phyloP scores from a whole-genome alignment of 2,113 vertebrate species.

The Pedetes capensis region DNA sequence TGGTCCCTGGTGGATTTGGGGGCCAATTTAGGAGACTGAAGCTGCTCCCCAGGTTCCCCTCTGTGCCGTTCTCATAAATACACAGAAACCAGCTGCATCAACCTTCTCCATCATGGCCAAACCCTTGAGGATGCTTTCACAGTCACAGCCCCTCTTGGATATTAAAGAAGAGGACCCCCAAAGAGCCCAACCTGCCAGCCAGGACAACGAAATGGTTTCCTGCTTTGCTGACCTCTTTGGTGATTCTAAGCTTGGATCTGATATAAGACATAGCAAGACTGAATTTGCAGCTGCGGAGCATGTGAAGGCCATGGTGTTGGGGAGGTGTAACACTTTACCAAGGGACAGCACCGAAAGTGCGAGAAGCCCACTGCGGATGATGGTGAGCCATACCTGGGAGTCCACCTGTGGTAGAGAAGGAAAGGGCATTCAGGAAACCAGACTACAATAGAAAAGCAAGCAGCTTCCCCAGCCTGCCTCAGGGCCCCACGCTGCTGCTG shows the following conservation, averaged over 20 bases:
- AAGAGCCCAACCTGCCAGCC: not conserved
- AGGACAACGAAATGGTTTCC: not conserved
- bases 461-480: not conserved
- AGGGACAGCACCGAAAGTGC: not conserved
- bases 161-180: not conserved
- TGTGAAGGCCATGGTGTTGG: not conserved
- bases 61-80: not conserved
- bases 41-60: not conserved
- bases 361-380: not conserved
- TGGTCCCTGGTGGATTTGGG: not conserved
- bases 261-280: not conserved
- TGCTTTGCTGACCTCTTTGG: not conserved
- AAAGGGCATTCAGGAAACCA: not conserved
- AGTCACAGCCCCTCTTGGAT: not conserved
- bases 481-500: not conserved
- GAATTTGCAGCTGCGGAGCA: not conserved
- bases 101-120: not conserved
- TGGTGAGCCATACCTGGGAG: not conserved
- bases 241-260: not conserved
- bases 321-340: not conserved
- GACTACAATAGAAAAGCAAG: not conserved
- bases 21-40: not conserved
- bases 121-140: not conserved
- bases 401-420: constrained; percentile 23
- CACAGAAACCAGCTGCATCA: not conserved